Conservation (phyloP, 2,888 invertebrate genomes). For the Pogonocherus hispidulus region DNA sequence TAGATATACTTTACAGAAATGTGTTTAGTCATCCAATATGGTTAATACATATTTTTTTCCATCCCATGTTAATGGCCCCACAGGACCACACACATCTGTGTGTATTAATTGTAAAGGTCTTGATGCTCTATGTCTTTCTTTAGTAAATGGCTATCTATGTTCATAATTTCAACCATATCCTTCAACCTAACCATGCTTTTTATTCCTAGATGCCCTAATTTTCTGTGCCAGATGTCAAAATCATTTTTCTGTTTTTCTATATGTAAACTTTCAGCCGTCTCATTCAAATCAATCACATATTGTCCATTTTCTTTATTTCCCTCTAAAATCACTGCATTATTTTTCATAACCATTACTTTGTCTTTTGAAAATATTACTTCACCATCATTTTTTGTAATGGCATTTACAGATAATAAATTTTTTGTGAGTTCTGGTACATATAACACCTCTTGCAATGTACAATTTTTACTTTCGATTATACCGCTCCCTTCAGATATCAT, state of each 20-base stretch:
- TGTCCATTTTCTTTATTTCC: conserved; percentile 39
- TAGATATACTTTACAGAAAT: conserved; percentile 58
- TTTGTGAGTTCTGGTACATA: conserved; percentile 29
- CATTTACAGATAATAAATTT: conserved; percentile 51
- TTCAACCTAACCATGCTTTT: conserved; percentile 18
- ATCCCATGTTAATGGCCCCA: conserved; percentile 58
- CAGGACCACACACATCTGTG: conserved; percentile 60
- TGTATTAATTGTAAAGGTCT: conserved; percentile 53
- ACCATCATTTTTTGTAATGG: conserved; percentile 52
- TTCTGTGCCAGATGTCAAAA: conserved; percentile 27
- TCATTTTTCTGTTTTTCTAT: conserved; percentile 21
- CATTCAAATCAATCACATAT: conserved; percentile 34
- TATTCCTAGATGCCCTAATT: conserved; percentile 34
- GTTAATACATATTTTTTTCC: conserved; percentile 59
- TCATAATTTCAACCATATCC: conserved; percentile 7
- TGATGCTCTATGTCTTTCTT: conserved; percentile 51
- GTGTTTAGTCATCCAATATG: conserved; percentile 62
- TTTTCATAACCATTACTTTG: conserved; percentile 46
- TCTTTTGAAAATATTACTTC: conserved; percentile 50
- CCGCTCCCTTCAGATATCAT: conserved; percentile 32
- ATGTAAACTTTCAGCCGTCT: neutral
- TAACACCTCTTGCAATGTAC: no score
- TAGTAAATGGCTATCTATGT: conserved; percentile 59
- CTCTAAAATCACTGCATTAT: conserved; percentile 39
- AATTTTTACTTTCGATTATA: no score